A percentile compares a stretch with the other conserved stretches of the same genome.
Conservation (phyloP, 1,140 invertebrate species). For the Drosophila punjabiensis region DNA sequence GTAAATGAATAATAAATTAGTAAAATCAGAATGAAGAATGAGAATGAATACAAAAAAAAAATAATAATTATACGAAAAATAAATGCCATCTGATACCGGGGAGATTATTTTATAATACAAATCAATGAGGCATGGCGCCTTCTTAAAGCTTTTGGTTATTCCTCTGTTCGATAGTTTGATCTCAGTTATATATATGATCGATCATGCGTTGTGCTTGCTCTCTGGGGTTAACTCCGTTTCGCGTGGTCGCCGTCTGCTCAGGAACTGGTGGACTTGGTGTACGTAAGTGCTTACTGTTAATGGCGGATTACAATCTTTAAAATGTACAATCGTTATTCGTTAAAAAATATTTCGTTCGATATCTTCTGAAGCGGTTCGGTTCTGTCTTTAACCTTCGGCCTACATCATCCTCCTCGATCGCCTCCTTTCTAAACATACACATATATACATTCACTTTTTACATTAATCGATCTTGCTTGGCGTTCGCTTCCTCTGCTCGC, state of each 20-base stretch:
- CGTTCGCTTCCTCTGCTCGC: neutral
- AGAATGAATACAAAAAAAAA: constrained; percentile 17
- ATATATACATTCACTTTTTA: constrained; percentile 33
- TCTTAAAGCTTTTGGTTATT: constrained; percentile 72
- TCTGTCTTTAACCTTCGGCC: neutral
- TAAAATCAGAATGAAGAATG: constrained; percentile 38
- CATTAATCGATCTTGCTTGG: constrained; percentile 10
- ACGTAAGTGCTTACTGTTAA: constrained; percentile 51
- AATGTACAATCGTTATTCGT: constrained; percentile 59
- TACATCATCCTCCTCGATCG: constrained; percentile 7
- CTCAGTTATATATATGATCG: neutral
- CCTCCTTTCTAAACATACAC: constrained; percentile 27
- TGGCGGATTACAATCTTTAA: constrained; percentile 46
- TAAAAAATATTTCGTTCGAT: constrained; percentile 55
- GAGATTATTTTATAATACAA: constrained; percentile 70
- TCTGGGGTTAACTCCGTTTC: constrained; percentile 45
- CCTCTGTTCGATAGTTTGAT: constrained; percentile 45
- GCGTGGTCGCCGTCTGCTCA: constrained; percentile 43
- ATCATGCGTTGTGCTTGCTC: constrained; percentile 22
- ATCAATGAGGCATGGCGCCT: constrained; percentile 42
- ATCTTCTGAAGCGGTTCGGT: neutral
- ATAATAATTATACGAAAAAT: constrained; percentile 42
- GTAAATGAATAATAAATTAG: constrained; percentile 72
- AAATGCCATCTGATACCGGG: constrained; percentile 60
- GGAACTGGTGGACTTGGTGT: constrained; percentile 69